Percentiles rank a stretch among this genome's conserved stretches.
Evolutionary conservation across 2,797 vertebrate species (phyloP).

Genomic region (Epinephelus coioides): DNA sequence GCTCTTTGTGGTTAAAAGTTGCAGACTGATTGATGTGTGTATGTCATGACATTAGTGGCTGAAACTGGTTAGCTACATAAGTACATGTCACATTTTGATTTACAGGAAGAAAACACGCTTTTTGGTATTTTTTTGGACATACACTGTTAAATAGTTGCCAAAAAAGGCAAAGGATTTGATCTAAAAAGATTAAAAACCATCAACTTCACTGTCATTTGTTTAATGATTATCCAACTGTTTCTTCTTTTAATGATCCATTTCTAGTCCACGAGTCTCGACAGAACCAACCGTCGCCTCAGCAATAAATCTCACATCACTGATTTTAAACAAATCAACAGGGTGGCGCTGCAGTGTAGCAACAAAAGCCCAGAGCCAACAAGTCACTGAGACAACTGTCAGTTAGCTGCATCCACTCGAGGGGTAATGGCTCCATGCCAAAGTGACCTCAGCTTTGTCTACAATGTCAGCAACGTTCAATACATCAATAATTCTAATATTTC

Average conservation of each 20-base stretch:
- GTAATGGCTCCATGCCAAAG: constrained; percentile 1
- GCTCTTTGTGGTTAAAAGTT: no score
- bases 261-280: background rate
- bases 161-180: no score
- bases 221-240: background rate
- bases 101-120: no score
- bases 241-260: background rate
- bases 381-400: constrained; percentile 42
- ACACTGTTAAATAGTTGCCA: no score
- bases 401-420: constrained; percentile 24
- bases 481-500: background rate
- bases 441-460: constrained; percentile 13
- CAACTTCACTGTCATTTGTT: background rate
- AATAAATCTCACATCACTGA: constrained; percentile 41
- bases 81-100: no score
- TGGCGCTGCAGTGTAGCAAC: constrained; percentile 16
- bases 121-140: no score
- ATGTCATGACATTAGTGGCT: no score
- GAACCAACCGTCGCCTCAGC: background rate
- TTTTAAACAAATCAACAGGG: constrained; percentile 45
- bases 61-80: no score
- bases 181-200: background rate
- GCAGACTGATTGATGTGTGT: no score
- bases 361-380: constrained; percentile 32
- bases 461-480: constrained; percentile 28